phyloP scores from a whole-genome alignment of 2,797 vertebrate genomes.

The Amazona finschi region DNA sequence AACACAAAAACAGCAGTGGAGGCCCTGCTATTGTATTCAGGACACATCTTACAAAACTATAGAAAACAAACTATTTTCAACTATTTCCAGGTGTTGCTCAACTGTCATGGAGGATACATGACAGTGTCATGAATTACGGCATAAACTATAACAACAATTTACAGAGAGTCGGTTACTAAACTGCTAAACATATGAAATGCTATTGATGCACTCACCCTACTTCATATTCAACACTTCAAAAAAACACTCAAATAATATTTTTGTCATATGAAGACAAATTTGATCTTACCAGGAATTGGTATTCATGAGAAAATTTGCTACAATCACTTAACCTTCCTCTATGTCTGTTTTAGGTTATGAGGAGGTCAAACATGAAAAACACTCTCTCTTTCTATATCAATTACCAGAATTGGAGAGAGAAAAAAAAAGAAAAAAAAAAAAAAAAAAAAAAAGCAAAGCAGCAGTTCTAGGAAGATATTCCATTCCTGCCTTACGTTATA shows the following conservation, averaged over 20 bases:
- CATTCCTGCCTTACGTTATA: background rate
- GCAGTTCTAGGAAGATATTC: background rate
- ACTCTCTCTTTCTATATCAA: background rate
- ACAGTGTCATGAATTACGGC: background rate
- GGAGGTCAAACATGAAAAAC: background rate
- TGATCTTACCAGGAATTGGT: background rate
- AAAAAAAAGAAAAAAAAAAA: fast-evolving
- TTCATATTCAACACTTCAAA: background rate
- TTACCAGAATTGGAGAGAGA: fast-evolving
- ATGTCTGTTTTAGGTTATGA: background rate
- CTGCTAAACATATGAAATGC: background rate
- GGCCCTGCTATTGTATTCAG: background rate
- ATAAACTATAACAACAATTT: background rate
- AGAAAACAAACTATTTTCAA: background rate
- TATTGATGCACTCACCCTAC: background rate
- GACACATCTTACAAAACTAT: background rate
- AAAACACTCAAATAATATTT: background rate
- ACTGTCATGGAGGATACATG: background rate
- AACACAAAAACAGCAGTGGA: background rate
- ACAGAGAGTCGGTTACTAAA: background rate
- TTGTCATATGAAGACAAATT: background rate
- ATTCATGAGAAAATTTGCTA: background rate
- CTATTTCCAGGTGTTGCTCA: background rate
- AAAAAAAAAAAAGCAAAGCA: too few relatives aligned
- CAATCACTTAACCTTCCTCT: background rate